These are phyloP conservation scores for Artemia franciscana DNA, from an alignment of 1,140 invertebrate genomes.

Conservation along the genomic window DNA sequence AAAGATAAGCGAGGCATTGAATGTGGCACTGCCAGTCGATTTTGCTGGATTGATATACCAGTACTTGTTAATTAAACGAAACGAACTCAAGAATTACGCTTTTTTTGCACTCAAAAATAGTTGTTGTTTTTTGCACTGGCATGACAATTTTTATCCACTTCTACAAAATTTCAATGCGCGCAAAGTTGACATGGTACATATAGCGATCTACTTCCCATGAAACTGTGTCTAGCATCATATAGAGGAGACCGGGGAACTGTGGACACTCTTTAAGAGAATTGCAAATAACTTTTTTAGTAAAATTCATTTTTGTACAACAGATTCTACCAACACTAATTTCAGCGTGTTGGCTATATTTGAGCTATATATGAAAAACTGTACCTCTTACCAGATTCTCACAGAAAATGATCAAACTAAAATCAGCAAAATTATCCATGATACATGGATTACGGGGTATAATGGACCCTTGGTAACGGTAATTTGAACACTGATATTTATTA, in stretches of 20 bases:
- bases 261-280: background rate
- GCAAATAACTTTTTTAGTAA: background rate
- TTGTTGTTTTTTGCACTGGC: no score
- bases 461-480: background rate
- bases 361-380: background rate
- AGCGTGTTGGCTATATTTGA: background rate
- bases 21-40: no score
- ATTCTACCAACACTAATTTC: background rate
- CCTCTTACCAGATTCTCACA: background rate
- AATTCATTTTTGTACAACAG: background rate
- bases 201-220: no score
- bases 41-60: no score
- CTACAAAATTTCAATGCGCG: no score
- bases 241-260: background rate
- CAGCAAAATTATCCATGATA: background rate
- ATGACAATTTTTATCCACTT: no score
- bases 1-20: no score
- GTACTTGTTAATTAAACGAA: no score
- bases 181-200: no score
- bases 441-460: background rate
- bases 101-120: no score
- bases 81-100: no score
- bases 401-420: background rate
- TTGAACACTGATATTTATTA: background rate
- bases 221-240: no score